Conservation (phyloP, 2,888 invertebrate genomes). For the Elegia similella region DNA sequence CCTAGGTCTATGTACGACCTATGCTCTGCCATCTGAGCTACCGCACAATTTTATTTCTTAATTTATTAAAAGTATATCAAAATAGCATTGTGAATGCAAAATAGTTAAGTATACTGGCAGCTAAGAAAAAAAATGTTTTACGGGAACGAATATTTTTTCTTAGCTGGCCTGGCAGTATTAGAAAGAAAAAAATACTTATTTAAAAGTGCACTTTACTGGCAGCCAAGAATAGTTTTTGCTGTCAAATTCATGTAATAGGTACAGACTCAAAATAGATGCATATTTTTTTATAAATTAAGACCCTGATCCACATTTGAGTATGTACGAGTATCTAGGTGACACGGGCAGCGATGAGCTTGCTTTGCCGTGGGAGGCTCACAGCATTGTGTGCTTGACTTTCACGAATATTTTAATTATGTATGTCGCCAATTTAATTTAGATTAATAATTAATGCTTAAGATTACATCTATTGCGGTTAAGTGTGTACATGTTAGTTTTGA, state of each 20-base stretch:
- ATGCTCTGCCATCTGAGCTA: too few species aligned
- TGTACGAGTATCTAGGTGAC: slow-evolving; percentile 56
- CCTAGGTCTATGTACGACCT: too few species aligned
- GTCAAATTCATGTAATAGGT: not conserved
- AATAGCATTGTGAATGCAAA: too few species aligned
- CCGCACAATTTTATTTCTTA: too few species aligned
- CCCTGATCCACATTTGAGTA: slow-evolving; percentile 58
- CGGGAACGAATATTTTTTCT: too few species aligned
- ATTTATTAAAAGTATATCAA: too few species aligned
- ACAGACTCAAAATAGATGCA: slow-evolving; percentile 19
- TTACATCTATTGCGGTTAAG: slow-evolving; percentile 25
- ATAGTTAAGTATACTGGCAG: too few species aligned
- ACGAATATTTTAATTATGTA: slow-evolving; percentile 71
- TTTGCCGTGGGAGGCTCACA: slow-evolving; percentile 59
- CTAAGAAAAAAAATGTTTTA: not conserved
- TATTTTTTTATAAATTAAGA: slow-evolving; percentile 30
- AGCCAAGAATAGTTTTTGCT: not conserved
- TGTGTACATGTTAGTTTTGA: slow-evolving; percentile 14
- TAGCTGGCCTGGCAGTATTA: too few species aligned
- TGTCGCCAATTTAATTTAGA: slow-evolving; percentile 72
- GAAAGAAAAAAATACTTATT: too few species aligned
- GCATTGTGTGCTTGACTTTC: slow-evolving; percentile 67
- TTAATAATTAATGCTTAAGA: slow-evolving; percentile 50
- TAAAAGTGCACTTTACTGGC: not conserved
- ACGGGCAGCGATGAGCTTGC: slow-evolving; percentile 41